Conservation (phyloP, 2,888 invertebrate species). For the Boloria selene region DNA sequence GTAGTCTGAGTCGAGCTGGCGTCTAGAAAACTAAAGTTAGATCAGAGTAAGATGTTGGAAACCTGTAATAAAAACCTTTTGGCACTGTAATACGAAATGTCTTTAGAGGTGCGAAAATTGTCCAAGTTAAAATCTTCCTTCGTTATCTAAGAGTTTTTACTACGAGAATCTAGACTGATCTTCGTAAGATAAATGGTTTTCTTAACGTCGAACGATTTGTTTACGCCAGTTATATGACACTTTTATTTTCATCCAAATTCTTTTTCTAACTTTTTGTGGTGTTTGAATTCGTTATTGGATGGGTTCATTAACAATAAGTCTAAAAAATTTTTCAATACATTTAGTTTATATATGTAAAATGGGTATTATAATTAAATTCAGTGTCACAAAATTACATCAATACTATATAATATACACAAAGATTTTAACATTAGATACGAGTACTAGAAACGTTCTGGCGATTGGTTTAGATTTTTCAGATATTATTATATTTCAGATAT, state of each 20-base stretch:
- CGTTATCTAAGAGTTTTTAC: constrained; percentile 5
- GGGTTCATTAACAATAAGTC: neutral
- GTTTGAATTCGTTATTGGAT: neutral
- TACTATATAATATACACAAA: too few relatives aligned
- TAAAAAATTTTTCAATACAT: neutral
- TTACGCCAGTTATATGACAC: constrained; percentile 4
- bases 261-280: constrained; percentile 3
- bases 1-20: constrained; percentile 25
- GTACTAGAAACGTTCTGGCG: too few relatives aligned
- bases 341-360: too few relatives aligned
- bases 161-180: constrained; percentile 16
- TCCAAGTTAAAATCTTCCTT: constrained; percentile 7
- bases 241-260: constrained; percentile 9
- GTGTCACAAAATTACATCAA: neutral
- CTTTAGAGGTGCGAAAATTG: constrained; percentile 21
- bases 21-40: constrained; percentile 22
- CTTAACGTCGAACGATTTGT: constrained; percentile 14
- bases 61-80: constrained; percentile 28
- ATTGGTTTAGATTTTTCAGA: too few relatives aligned
- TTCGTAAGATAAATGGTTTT: constrained; percentile 10
- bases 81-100: constrained; percentile 18
- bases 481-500: too few relatives aligned
- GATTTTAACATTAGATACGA: too few relatives aligned
- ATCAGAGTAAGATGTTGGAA: constrained; percentile 25
- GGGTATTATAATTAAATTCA: too few relatives aligned